These are phyloP conservation scores for Crotalus horridus DNA, from an alignment of 2,113 vertebrate genomes.

Conservation along the genomic window DNA sequence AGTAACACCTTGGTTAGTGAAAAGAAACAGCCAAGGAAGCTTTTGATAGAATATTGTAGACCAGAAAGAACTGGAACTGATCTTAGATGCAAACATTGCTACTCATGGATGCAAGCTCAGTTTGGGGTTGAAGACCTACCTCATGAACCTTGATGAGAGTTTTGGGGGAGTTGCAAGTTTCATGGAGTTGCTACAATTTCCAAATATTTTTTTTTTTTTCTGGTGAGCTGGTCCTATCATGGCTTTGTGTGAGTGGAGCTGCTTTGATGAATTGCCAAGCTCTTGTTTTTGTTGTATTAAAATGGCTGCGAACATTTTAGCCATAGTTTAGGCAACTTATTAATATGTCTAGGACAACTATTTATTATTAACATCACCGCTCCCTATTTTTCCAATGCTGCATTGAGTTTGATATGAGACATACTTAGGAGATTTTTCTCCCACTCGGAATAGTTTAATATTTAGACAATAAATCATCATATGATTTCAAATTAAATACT, in stretches of 20 bases:
- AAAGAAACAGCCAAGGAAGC: not conserved
- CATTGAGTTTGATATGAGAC: slow-evolving; percentile 34
- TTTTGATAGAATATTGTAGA: not conserved
- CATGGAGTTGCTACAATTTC: not conserved
- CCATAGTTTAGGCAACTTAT: slow-evolving; percentile 57
- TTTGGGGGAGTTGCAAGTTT: not conserved
- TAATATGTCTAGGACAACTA: slow-evolving; percentile 51
- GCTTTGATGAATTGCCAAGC: not conserved
- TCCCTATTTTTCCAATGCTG: slow-evolving; percentile 40
- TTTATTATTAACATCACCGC: slow-evolving; percentile 62
- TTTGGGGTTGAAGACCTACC: not conserved
- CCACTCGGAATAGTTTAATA: slow-evolving; percentile 61
- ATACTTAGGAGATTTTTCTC: slow-evolving; percentile 61
- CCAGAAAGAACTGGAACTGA: not conserved
- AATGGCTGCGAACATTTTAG: slow-evolving; percentile 38
- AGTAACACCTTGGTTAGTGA: not conserved
- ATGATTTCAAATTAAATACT: slow-evolving; percentile 71
- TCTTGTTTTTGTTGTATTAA: slow-evolving; percentile 40
- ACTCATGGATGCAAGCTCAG: not conserved
- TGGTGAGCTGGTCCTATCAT: not conserved
- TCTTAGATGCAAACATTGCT: not conserved
- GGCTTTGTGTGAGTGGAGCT: not conserved
- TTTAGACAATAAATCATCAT: slow-evolving; percentile 70
- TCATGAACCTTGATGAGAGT: not conserved
- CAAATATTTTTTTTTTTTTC: not conserved